Evolutionary conservation across 2,113 vertebrate species (phyloP).

Genomic region (Gambusia holbrooki): DNA sequence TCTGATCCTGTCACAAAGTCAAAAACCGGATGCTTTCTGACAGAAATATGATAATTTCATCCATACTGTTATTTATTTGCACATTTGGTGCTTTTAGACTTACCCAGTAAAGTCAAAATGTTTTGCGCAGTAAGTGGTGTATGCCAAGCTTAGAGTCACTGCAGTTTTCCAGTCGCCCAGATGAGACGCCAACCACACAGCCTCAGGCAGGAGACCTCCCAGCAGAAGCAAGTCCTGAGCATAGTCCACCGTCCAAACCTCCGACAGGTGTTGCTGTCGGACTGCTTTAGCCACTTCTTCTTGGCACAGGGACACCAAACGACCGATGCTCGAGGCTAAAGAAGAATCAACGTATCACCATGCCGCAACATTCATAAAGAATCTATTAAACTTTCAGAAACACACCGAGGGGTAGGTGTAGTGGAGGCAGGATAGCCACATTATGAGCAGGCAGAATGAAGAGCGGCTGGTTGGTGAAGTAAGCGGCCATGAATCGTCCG

Average conservation of each 20-base stretch:
- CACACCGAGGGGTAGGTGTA: constrained; percentile 85
- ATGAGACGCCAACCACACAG: constrained; percentile 86
- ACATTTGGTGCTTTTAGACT: constrained; percentile 36
- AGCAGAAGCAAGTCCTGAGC: constrained; percentile 89
- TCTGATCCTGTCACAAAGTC: constrained; percentile 76
- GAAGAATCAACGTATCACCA: constrained; percentile 1
- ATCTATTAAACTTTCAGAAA: constrained; percentile 6
- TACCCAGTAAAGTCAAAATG: constrained; percentile 76
- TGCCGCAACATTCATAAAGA: background rate
- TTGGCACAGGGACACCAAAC: constrained; percentile 84
- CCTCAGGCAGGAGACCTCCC: constrained; percentile 90
- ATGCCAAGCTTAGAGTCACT: constrained; percentile 85
- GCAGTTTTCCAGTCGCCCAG: constrained; percentile 96
- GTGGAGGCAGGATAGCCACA: constrained; percentile 83
- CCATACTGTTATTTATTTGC: background rate
- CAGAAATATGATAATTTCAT: background rate
- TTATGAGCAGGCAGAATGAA: constrained; percentile 87
- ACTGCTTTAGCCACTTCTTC: constrained; percentile 78
- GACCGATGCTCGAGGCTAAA: constrained; percentile 69
- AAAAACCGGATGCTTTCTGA: background rate
- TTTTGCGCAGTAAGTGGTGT: constrained; percentile 76
- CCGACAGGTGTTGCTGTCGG: constrained; percentile 86
- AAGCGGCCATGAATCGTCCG: constrained; percentile 94
- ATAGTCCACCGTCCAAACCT: constrained; percentile 91
- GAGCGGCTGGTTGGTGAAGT: constrained; percentile 89